Conservation (phyloP, 2,888 invertebrate species). For the Gonocerus acuteangulatus region DNA sequence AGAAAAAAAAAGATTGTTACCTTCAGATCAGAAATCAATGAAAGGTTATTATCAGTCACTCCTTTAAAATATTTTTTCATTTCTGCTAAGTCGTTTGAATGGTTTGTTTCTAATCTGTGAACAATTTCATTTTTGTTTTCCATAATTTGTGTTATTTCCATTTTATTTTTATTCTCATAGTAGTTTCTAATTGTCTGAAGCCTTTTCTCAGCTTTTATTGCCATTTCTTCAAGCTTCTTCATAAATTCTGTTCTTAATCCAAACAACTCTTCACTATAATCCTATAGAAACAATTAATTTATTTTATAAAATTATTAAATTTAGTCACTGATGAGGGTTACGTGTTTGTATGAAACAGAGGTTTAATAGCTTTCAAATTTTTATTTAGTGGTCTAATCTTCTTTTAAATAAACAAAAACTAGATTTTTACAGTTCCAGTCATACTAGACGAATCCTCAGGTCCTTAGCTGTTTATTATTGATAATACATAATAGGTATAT, state of each 20-base stretch:
- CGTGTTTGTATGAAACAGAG: no score
- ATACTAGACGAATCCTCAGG: no score
- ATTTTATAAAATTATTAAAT: not conserved
- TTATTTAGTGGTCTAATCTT: no score
- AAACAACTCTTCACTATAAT: slow-evolving; percentile 50
- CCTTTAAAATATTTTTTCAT: slow-evolving; percentile 94
- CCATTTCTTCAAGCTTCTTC: slow-evolving; percentile 58
- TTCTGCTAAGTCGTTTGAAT: slow-evolving; percentile 77
- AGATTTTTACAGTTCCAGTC: no score
- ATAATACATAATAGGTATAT: no score
- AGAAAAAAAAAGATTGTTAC: slow-evolving; percentile 9
- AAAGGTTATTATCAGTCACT: slow-evolving; percentile 85
- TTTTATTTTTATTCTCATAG: slow-evolving; percentile 62
- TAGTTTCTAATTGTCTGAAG: slow-evolving; percentile 63
- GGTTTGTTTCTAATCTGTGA: slow-evolving; percentile 50
- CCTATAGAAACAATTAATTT: slow-evolving; percentile 39
- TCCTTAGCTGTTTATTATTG: no score
- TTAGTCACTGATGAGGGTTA: no score
- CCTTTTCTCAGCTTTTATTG: slow-evolving; percentile 65
- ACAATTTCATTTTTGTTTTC: slow-evolving; percentile 79
- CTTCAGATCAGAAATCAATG: slow-evolving; percentile 82
- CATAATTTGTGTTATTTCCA: slow-evolving; percentile 82
- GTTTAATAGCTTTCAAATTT: not conserved
- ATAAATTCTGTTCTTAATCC: slow-evolving; percentile 58
- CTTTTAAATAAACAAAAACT: no score